Evolutionary conservation across 2,797 vertebrate genomes (phyloP), one percentile per base, ranked within the genome.

Genomic region (Acestrorhynchus altus): DNA sequence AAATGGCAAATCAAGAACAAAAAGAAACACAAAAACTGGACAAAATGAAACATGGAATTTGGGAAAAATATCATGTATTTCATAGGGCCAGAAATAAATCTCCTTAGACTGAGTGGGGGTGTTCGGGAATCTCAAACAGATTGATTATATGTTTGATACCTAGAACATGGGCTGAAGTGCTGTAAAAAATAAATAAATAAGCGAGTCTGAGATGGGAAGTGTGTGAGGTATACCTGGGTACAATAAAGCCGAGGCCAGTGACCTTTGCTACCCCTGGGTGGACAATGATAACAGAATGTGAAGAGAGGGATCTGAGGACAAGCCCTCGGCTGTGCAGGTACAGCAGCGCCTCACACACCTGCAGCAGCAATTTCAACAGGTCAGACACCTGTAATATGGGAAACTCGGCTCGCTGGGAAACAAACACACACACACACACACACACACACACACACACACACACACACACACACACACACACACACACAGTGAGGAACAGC

Each of bases 291-390:
- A 94, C 86, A 0, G 88, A 89, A 8, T 94, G 92, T 18, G 92
- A 93, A 28, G 90, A 93, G 22, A 95, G 91, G 6, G 84, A 76
- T 0, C 92, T 86, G 4, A 93, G 87, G 40, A 91, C 88, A 42
- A 85, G 81, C 12, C 83, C 80, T 16, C 63, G 83, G 13, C 80
- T 63, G 54, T 94, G 92, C 72, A 95, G 86, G 85, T 89, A 93
- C 28, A 84, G 70, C 75, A 94, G 87, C 1, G 88, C 92, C 31
- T 93, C 91, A 60, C 90, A 89, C 56, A 91, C 89, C 83, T 94
- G 93, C 10, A 84, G 81, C 3, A 84, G 28, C 47, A 83, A 44
- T 18, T 31, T 42, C 64, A 81, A 57, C 77, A 83, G 40, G 51
- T 82, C 72, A 64, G 24, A 28, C 66, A 65, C 76, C 56, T 72